Evolutionary conservation across 2,888 invertebrate genomes (phyloP), one percentile per base, ranked within the genome.

Genomic region (Drosophila suboccidentalis): DNA sequence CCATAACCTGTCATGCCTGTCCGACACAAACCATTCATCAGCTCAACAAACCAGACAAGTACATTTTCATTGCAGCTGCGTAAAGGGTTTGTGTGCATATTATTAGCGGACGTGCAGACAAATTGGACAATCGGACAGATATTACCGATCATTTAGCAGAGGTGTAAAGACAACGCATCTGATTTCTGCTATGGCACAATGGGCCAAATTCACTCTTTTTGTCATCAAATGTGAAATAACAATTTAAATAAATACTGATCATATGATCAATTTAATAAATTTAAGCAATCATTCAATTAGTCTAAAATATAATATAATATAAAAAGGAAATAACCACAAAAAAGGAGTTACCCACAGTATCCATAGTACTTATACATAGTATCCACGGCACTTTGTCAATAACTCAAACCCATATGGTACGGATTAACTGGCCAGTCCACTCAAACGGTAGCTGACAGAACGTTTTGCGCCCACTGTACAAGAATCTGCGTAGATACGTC

Each of bases 11-110:
- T 66, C 70, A 29, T 17, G 38, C 32, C 17, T 38, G 36, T 44
- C 44, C 54, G 49, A 44, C 70, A 44, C 34, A 43, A 60, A 63
- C 44, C 72, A 87, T 87, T 53, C 72, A 87, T 87, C 87, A 84
- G 46, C 66, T 51, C 51, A 61, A 57, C 57, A 50, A 62, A 55
- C 62, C 62, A 55, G 70, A 60, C 81, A 62, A 80, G 70, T 71
- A 50, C 66, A 59, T 55, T 63, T 63, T 44, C 66, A 43, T 53
- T 50, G 68, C 44, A 55, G 17, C 46, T 51, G 46, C 61, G 51
- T 57, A 69, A 70, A 71, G 64, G 58, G 34, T 26, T 17, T 83
- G 58, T 44, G 63, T 72, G 61, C 60, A 67, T 70, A 59, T 69
- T 76, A 80, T 71, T 54, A 51, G 44, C 49, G 57, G 49, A 64